Conservation (phyloP, 2,113 vertebrate species). For the Dicaeum eximium region DNA sequence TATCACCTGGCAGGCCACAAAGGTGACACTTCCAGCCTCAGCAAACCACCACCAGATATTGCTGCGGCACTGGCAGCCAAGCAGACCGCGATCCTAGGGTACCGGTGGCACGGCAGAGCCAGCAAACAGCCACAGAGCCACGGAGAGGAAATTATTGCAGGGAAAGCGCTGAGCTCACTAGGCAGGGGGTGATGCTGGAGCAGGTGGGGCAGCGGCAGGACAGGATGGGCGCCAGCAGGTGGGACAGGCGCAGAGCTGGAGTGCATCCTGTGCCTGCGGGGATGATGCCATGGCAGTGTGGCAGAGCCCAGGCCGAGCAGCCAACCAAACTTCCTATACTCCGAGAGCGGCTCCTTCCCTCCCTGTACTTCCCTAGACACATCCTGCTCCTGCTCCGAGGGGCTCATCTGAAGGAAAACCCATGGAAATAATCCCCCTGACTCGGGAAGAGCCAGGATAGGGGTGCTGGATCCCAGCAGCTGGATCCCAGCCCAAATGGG, state of each 20-base stretch:
- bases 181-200: not conserved
- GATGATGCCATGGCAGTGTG: rapidly evolving
- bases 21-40: not conserved
- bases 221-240: not conserved
- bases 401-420: not conserved
- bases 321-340: not conserved
- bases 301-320: not conserved
- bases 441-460: rapidly evolving
- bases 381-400: rapidly evolving
- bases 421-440: not conserved
- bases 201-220: not conserved
- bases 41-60: not conserved
- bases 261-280: rapidly evolving
- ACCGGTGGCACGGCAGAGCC: rapidly evolving
- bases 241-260: not conserved
- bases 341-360: rapidly evolving
- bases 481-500: not conserved
- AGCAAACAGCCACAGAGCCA: not conserved
- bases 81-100: rapidly evolving
- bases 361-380: not conserved
- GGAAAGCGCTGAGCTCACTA: not conserved
- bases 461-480: not conserved
- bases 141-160: not conserved
- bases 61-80: not conserved
- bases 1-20: not conserved